Base-by-base conservation (phyloP, 2,797 vertebrate genomes). In the Sebastiscus tertius region DNA sequence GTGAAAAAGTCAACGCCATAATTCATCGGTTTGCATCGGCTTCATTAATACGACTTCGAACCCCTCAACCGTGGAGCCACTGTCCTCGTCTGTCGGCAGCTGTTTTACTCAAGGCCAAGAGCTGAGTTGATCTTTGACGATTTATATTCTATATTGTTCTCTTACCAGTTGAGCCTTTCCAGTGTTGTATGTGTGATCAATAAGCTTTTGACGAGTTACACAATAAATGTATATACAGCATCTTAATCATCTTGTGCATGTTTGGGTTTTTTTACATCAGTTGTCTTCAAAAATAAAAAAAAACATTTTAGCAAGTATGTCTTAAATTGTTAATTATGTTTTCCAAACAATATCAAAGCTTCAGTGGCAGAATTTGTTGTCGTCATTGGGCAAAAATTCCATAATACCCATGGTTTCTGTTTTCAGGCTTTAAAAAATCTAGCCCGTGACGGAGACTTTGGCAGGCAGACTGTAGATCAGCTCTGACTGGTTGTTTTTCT, bases 181-280 rank as follows among this genome's bases (percentile, higher is more conserved):
- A 74, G 22, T 93, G 81, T 92, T 89, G 79, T 90, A 86, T 77
- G 77, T 91, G 85, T 86, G 77, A 89, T 91, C 67, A 67, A 89
- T 84, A 86, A 86, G 78, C 82, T 92, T 89, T 90, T 61, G 49
- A 83, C 79, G 86, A 91, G 75, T 84, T 92, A 87, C 79, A 92
- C 83, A 94, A 93, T 93, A 94, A 93, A 93, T 84, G 77, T 85
- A 81, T 87, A 85, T 80, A 61, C 82, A 80, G 79, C 86, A 89
- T 81, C 76, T 60, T 61, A 29, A 18, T 85, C 24, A 65, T 84
- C 27, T 74, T 83, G 77, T 78, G 33, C 18, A 39, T 75, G 66
- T 64, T 75, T 42, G 5, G 1, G 26, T 39, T 39, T 69, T 80
- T 63, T 68, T 22, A 83, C 39, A 36, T 27, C n/a, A 26, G 61